Evolutionary conservation across 2,888 invertebrate species (phyloP).

Genomic region (Cephus rjabovi): DNA sequence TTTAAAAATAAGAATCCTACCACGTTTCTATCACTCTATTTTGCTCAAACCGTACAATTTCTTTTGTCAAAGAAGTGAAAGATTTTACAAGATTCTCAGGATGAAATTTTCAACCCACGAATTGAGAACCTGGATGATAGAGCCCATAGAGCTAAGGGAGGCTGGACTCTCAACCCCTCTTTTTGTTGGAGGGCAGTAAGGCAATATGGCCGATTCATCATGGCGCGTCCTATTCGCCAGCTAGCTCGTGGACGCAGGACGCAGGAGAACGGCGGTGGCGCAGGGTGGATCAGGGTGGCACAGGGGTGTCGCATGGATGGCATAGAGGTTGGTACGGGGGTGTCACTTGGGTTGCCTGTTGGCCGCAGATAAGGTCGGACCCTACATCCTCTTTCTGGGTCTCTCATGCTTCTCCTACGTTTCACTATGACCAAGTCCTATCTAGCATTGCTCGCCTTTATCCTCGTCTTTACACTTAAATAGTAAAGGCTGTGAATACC

Average conservation of each 20-base stretch:
- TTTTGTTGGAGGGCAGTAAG: slow-evolving; percentile 39
- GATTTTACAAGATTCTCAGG: not conserved
- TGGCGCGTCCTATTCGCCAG: slow-evolving; percentile 47
- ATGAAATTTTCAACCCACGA: not conserved
- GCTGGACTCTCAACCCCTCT: slow-evolving; percentile 27
- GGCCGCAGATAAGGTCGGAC: slow-evolving; percentile 62
- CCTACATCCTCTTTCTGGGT: slow-evolving; percentile 50
- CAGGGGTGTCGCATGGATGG: not conserved
- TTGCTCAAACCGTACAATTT: not conserved
- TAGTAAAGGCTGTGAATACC: not conserved
- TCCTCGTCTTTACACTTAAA: slow-evolving; percentile 1
- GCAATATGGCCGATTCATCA: slow-evolving; percentile 64
- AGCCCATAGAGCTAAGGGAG: not conserved
- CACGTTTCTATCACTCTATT: not conserved
- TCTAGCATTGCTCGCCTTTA: slow-evolving; percentile 19
- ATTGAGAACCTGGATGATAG: not conserved
- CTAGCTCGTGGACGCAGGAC: slow-evolving; percentile 38
- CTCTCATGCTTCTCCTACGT: slow-evolving; percentile 31
- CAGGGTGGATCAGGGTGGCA: not conserved
- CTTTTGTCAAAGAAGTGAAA: not conserved
- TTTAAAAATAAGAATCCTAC: not conserved
- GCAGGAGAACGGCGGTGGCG: slow-evolving; percentile 19
- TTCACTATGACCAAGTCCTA: slow-evolving; percentile 25
- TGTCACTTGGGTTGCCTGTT: slow-evolving; percentile 49
- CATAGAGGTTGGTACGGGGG: slow-evolving; percentile 5